Evolutionary conservation across 2,113 vertebrate species (phyloP), one percentile per base, ranked within the genome.

Genomic region (Aptenodytes patagonicus): DNA sequence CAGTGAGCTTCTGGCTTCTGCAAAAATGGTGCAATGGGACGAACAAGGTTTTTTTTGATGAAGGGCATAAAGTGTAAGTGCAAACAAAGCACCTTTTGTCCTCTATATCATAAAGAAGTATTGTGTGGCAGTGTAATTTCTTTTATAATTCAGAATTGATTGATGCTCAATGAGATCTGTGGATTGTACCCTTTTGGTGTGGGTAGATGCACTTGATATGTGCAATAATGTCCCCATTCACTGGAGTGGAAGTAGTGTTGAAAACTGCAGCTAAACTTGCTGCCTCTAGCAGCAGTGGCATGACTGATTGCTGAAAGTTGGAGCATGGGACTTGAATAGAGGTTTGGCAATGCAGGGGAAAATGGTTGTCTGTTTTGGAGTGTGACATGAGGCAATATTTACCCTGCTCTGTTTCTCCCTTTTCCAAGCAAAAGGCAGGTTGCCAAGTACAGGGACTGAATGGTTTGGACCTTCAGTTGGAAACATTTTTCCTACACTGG

Each of bases 11-110:
- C 46, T 87, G 42, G 46, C 57, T 88, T 87, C 44, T 91, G 62
- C 69, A 69, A 15, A 78, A 91, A 54, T 16, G 11, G 34, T 92
- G 83, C 42, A n/a, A 36, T 34, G 42, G 62, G 58, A 87, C 68
- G 75, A 86, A 58, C 31, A 66, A 47, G 32, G 0, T 11, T 70
- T 77, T 83, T 77, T 93, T 66, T 91, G 8, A 57, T 66, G 66
- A 77, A 88, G 78, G 34, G 20, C 60, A 40, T 91, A 81, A 85
- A 68, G 64, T 89, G 57, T 76, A 87, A 95, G 58, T 76, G 62
- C 75, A 94, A 92, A 95, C 83, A 95, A 97, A 95, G 89, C 77
- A 72, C 22, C 73, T 95, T 95, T 95, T 96, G 87, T 97, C n/a
- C 83, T 83, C 46, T 83, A 7, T 81, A 29, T 89, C 78, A 89